Evolutionary conservation across 2,113 vertebrate genomes (phyloP).

Genomic region (Ciconia maguari): DNA sequence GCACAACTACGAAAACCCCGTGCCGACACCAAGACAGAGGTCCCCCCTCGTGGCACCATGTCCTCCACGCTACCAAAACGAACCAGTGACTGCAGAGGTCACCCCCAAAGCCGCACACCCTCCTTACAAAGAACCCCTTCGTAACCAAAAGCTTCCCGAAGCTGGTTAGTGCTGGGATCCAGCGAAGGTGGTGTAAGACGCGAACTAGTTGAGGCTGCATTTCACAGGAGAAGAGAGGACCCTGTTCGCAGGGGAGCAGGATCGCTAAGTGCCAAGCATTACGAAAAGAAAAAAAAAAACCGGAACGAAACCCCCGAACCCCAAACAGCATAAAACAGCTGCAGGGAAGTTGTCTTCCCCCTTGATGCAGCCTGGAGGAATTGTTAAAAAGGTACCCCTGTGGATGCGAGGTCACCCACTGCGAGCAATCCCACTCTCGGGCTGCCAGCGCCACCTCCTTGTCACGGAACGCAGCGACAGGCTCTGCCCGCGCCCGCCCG

Average conservation of each 20-base stretch:
- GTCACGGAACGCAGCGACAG: neutral
- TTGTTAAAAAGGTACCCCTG: neutral
- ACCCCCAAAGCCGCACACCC: neutral
- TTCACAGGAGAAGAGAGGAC: neutral
- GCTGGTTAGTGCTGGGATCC: neutral
- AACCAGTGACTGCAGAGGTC: neutral
- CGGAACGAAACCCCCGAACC: neutral
- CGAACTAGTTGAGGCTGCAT: neutral
- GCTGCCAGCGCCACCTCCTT: slow-evolving; percentile 62
- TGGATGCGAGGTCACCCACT: neutral
- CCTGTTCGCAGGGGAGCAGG: neutral
- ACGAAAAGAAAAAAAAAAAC: neutral
- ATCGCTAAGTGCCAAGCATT: neutral
- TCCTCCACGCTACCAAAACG: neutral
- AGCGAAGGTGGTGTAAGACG: neutral
- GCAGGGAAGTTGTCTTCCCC: slow-evolving; percentile 34
- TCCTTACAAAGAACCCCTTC: neutral
- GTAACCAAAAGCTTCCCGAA: neutral
- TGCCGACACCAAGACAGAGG: neutral
- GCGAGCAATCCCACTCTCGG: neutral
- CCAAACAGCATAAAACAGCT: slow-evolving; percentile 23
- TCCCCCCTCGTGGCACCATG: accelerated
- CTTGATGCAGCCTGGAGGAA: neutral
- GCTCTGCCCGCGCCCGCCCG: neutral
- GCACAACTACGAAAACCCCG: neutral